Evolutionary conservation across 2,888 invertebrate species (phyloP).

Genomic region (Clepsis dumicolana): DNA sequence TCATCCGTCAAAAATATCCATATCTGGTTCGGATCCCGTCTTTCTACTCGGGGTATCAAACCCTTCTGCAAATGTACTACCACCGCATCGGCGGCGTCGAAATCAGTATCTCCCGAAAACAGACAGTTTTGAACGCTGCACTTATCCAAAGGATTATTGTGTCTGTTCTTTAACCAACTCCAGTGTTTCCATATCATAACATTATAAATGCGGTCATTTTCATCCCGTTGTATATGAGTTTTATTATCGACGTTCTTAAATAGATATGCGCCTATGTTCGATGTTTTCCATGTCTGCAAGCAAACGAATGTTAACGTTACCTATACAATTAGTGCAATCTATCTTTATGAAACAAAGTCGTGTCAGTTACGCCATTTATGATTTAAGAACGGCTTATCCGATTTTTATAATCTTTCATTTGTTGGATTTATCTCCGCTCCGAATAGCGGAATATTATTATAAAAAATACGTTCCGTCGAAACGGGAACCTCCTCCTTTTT

Average conservation of each 20-base stretch:
- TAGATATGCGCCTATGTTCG: constrained; percentile 65
- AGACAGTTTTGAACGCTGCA: constrained; percentile 88
- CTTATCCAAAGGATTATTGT: constrained; percentile 81
- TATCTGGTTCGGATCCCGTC: constrained; percentile 79
- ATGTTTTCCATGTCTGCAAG: constrained; percentile 63
- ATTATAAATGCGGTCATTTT: constrained; percentile 64
- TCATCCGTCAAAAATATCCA: constrained; percentile 91
- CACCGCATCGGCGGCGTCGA: constrained; percentile 88
- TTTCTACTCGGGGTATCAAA: constrained; percentile 52
- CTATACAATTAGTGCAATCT: too few species aligned
- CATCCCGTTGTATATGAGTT: not conserved
- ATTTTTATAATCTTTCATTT: too few species aligned
- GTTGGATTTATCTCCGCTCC: too few species aligned
- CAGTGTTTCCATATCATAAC: constrained; percentile 88
- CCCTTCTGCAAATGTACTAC: constrained; percentile 82
- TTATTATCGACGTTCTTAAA: constrained; percentile 55
- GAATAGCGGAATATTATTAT: too few species aligned
- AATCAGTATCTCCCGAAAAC: constrained; percentile 81
- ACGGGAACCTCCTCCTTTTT: too few species aligned
- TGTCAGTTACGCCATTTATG: too few species aligned
- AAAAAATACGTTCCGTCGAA: too few species aligned
- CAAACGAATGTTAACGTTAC: not conserved
- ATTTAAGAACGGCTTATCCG: too few species aligned
- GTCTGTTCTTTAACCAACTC: constrained; percentile 82
- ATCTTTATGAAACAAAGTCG: too few species aligned